Evolutionary conservation across 2,113 vertebrate genomes (phyloP), one percentile per base, ranked within the genome.

Genomic region (Gila orcuttii): DNA sequence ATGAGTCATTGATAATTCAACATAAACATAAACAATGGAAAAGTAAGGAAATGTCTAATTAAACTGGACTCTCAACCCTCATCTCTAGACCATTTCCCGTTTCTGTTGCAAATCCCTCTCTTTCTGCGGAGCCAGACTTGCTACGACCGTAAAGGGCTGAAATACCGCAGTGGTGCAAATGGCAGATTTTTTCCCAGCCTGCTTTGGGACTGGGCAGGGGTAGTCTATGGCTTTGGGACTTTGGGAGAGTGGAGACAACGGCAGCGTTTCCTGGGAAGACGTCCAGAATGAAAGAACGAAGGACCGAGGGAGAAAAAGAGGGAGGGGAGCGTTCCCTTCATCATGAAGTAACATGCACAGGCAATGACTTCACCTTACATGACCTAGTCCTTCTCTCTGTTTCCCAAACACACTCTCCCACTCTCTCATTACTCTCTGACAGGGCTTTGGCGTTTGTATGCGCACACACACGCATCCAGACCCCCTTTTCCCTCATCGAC

Each of bases 171-270:
- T 87, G 86, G 89, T 82, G 68, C 66, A 82, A 81, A 74, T 90
- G 87, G 78, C 81, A 86, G 89, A 90, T 88, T 83, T 88, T 73
- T 89, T 90, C 89, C 87, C 89, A 90, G 89, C 69, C 83, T 88
- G 79, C 77, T 85, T 83, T 88, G 87, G 82, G 89, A 87, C 85
- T 87, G 87, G 84, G 87, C 79, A 86, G 83, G 83, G 79, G 66
- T 83, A 68, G 86, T 64, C 55, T 80, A 82, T 59, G 73, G 79
- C 74, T 76, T 75, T 87, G 88, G 85, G 85, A 88, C 64, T 86
- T 87, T 79, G 83, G 79, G 86, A 79, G 83, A 84, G 68, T 64
- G 79, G 57, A 83, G 89, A 80, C 78, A 83, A 85, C 80, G 87
- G 89, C 89, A 86, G 60, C 75, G 42, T 87, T 90, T 90, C 85